Percentiles rank a stretch among this genome's conserved stretches.
Evolutionary conservation across 2,888 invertebrate genomes (phyloP).

Genomic region (Onchidella celtica): DNA sequence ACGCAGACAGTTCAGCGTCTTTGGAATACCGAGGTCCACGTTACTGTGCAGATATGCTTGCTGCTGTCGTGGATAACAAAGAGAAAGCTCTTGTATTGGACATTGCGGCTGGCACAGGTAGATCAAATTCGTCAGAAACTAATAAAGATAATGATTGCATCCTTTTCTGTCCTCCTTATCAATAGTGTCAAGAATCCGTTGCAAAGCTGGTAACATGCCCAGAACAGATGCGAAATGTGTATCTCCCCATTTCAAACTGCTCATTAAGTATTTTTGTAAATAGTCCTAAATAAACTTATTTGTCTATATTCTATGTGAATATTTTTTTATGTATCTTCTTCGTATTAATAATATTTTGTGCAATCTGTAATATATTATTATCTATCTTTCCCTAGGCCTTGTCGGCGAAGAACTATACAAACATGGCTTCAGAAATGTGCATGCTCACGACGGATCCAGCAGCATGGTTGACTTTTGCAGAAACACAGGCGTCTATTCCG

Average conservation of each 20-base stretch:
- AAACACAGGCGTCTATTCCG: conserved; percentile 16
- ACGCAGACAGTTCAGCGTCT: not conserved
- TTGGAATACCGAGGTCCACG: conserved; percentile 15
- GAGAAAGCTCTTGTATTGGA: conserved; percentile 12
- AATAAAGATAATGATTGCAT: not conserved
- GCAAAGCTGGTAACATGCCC: not conserved
- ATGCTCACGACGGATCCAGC: conserved; percentile 31
- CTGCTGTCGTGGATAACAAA: conserved; percentile 13
- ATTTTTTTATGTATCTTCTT: too few relatives aligned
- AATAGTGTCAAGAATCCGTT: too few relatives aligned
- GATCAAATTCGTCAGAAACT: not conserved
- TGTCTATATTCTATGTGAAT: too few relatives aligned
- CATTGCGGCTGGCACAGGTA: conserved; percentile 35
- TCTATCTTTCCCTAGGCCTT: conserved; percentile 7
- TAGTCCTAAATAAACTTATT: too few relatives aligned
- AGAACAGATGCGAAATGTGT: too few relatives aligned
- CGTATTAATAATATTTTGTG: too few relatives aligned
- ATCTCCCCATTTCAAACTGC: too few relatives aligned
- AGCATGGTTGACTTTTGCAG: conserved; percentile 35
- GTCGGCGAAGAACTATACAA: conserved; percentile 26
- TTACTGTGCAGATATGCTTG: conserved; percentile 33
- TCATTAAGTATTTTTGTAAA: too few relatives aligned
- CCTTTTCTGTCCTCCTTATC: too few relatives aligned
- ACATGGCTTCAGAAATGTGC: conserved; percentile 30
- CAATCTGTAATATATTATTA: too few relatives aligned